phyloP scores from a whole-genome alignment of 1,140 invertebrate species.

The Drosophila bocqueti region DNA sequence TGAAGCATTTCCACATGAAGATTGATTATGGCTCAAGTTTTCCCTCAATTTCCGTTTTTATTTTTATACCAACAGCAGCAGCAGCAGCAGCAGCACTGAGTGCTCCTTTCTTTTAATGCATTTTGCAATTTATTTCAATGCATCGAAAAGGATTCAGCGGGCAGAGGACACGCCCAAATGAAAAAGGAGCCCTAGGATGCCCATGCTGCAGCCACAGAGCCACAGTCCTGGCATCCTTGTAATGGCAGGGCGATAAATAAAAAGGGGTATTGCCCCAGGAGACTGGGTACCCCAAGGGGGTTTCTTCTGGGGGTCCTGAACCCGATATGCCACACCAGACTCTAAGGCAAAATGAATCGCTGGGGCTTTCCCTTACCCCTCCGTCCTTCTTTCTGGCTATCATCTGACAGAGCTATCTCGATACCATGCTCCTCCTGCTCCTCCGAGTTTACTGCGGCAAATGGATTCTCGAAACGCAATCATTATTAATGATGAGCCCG shows the following conservation, averaged over 20 bases:
- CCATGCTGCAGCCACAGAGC: slow-evolving; percentile 28
- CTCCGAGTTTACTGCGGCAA: slow-evolving; percentile 17
- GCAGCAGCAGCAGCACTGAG: slow-evolving; percentile 7
- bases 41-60: slow-evolving; percentile 7
- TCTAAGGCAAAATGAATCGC: slow-evolving; percentile 19
- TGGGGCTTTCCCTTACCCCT: background rate
- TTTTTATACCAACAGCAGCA: slow-evolving; percentile 17
- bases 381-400: background rate
- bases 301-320: slow-evolving; percentile 14
- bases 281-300: background rate
- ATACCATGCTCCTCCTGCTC: slow-evolving; percentile 4
- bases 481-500: slow-evolving; percentile 36
- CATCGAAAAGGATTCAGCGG: slow-evolving; percentile 59
- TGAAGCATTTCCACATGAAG: slow-evolving; percentile 72
- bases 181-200: slow-evolving; percentile 24
- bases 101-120: slow-evolving; percentile 52
- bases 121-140: slow-evolving; percentile 75
- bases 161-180: slow-evolving; percentile 48
- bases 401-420: slow-evolving; percentile 7
- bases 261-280: slow-evolving; percentile 9
- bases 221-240: slow-evolving; percentile 37
- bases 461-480: slow-evolving; percentile 43
- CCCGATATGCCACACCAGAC: slow-evolving; percentile 7
- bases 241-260: slow-evolving; percentile 41
- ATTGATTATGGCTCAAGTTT: slow-evolving; percentile 78